A percentile compares a stretch with the other conserved stretches of the same genome.
Evolutionary conservation across 64 coral and sea anemone genomes (phyloP).

Genomic region (Stichodactyla helianthus): DNA sequence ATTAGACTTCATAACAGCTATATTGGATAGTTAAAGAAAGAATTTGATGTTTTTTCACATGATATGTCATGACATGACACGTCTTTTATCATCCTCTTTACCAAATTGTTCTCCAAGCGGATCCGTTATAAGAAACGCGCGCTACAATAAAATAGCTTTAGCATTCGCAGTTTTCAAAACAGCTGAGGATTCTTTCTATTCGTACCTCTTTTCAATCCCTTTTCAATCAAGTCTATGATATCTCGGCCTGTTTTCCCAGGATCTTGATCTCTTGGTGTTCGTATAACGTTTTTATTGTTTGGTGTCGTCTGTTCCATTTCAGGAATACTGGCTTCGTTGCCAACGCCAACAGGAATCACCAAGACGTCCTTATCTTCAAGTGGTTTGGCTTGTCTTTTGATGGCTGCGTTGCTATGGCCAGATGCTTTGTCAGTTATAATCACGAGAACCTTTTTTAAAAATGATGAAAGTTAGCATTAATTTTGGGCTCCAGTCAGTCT

Average conservation of each 20-base stretch:
- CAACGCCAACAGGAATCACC: conserved; percentile 55
- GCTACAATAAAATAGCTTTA: too few relatives aligned
- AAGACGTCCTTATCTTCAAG: conserved; percentile 39
- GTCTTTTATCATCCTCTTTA: too few relatives aligned
- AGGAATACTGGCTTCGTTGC: conserved; percentile 33
- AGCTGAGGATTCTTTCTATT: background rate
- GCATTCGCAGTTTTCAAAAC: too few relatives aligned
- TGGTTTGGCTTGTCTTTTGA: conserved; percentile 34
- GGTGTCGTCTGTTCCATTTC: conserved; percentile 49
- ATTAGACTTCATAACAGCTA: too few relatives aligned
- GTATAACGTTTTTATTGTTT: conserved; percentile 53
- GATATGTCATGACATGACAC: too few relatives aligned
- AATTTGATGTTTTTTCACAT: too few relatives aligned
- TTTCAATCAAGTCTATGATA: conserved; percentile 53
- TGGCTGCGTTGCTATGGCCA: background rate
- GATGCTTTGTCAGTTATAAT: conserved; percentile 85
- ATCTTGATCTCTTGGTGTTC: conserved; percentile 22
- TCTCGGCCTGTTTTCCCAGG: conserved; percentile 44
- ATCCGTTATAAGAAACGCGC: too few relatives aligned
- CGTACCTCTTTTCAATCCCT: conserved; percentile 10
- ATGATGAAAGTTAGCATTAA: background rate
- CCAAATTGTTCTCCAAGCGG: too few relatives aligned
- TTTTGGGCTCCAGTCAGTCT: background rate
- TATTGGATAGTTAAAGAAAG: too few relatives aligned
- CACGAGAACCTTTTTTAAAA: conserved; percentile 44